phyloP scores from a whole-genome alignment of 2,888 invertebrate species.

The Cataglyphis rosenhaueri region DNA sequence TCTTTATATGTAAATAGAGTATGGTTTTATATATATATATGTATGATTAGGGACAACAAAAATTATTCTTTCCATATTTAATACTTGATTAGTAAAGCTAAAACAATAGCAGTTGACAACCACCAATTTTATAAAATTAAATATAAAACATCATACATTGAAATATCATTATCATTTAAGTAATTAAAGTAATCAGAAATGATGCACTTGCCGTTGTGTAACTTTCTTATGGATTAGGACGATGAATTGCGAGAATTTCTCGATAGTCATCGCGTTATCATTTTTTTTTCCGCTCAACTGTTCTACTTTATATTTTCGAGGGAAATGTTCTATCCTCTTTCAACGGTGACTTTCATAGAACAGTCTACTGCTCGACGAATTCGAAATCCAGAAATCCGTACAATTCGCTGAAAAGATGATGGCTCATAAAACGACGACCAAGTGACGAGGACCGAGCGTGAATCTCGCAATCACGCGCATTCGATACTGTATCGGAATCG shows the following conservation, averaged over 20 bases:
- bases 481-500: conserved; percentile 40
- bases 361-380: neutral
- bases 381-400: neutral
- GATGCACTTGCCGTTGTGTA: conserved; percentile 22
- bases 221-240: conserved; percentile 31
- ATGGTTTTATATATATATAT: neutral
- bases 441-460: conserved; percentile 34
- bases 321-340: conserved; percentile 10
- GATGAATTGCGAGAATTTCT: conserved; percentile 60
- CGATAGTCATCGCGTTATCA: conserved; percentile 48
- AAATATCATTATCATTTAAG: conserved; percentile 56
- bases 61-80: neutral
- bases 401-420: neutral
- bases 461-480: conserved; percentile 28
- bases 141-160: conserved; percentile 29
- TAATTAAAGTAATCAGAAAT: conserved; percentile 52
- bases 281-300: conserved; percentile 46
- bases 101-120: neutral
- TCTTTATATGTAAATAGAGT: neutral
- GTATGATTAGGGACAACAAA: neutral
- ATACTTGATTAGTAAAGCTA: neutral
- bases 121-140: conserved; percentile 17
- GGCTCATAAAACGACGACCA: neutral
- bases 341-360: neutral
- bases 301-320: neutral